phyloP scores from a whole-genome alignment of 2,888 invertebrate species.

The Micropterix aruncella region DNA sequence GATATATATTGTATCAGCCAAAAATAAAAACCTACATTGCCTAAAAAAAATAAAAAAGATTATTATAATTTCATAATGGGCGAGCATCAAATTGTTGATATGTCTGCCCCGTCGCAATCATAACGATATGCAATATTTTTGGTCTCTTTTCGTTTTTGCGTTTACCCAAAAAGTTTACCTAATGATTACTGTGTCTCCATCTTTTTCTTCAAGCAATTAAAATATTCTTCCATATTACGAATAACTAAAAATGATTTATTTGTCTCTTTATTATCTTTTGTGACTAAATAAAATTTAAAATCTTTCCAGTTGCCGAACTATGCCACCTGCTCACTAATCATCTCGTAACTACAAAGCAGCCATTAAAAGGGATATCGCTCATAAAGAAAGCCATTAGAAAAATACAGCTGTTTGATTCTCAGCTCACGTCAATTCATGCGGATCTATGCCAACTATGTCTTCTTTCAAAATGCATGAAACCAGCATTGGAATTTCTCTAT shows the following conservation, averaged over 20 bases:
- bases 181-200: neutral
- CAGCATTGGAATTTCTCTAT: constrained; percentile 77
- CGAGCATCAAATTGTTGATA: no score
- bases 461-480: constrained; percentile 81
- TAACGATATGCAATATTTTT: no score
- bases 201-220: no score
- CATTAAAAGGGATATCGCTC: constrained; percentile 72
- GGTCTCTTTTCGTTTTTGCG: constrained; percentile 5
- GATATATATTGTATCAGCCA: no score
- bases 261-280: constrained; percentile 2
- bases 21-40: no score
- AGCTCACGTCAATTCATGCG: constrained; percentile 88
- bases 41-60: no score
- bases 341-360: constrained; percentile 62
- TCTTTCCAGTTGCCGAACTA: constrained; percentile 66
- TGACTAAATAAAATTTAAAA: constrained; percentile 4
- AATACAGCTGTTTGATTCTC: constrained; percentile 74
- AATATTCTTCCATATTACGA: no score
- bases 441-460: constrained; percentile 88
- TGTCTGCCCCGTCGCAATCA: no score
- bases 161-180: neutral
- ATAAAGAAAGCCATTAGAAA: constrained; percentile 76
- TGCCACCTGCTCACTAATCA: constrained; percentile 74
- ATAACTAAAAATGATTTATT: no score
- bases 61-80: no score